Evolutionary conservation across 2,888 invertebrate species (phyloP).

Genomic region (Euplagia quadripunctaria): DNA sequence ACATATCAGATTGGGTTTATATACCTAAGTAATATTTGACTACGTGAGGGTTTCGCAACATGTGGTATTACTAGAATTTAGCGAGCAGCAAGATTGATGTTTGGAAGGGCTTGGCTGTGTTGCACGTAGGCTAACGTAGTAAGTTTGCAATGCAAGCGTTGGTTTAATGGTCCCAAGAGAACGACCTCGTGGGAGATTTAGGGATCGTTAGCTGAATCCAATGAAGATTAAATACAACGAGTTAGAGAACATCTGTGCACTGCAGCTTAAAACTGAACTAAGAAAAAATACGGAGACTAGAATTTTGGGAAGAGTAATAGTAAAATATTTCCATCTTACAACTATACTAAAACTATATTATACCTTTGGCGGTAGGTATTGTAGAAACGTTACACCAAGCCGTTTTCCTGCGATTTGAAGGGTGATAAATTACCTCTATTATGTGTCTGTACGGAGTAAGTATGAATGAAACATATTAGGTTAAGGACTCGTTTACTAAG

Average conservation of each 20-base stretch:
- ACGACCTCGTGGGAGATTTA: constrained; percentile 10
- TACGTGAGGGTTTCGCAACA: background rate
- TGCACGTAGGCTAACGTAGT: constrained; percentile 4
- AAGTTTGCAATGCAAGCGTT: constrained; percentile 12
- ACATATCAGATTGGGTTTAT: background rate
- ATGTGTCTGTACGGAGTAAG: background rate
- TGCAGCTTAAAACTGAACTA: background rate
- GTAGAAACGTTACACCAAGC: too few species aligned
- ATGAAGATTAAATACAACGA: constrained; percentile 12
- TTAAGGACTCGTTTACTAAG: background rate
- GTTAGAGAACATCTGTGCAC: background rate
- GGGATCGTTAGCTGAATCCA: constrained; percentile 14
- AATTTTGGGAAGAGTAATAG: background rate
- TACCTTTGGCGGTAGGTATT: too few species aligned
- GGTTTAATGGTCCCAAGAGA: constrained; percentile 11
- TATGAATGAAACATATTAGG: background rate
- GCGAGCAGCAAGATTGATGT: constrained; percentile 15
- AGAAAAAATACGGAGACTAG: background rate
- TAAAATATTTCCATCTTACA: too few species aligned
- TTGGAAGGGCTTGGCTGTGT: constrained; percentile 8
- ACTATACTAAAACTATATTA: too few species aligned
- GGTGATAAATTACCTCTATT: too few species aligned
- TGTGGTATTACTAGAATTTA: constrained; percentile 8
- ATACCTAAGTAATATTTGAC: constrained; percentile 1
- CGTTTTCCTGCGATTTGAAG: too few species aligned